Base-by-base conservation (phyloP, 30 jellyfish, hydroid and myxozoan genomes). In the Aurelia sp. region DNA sequence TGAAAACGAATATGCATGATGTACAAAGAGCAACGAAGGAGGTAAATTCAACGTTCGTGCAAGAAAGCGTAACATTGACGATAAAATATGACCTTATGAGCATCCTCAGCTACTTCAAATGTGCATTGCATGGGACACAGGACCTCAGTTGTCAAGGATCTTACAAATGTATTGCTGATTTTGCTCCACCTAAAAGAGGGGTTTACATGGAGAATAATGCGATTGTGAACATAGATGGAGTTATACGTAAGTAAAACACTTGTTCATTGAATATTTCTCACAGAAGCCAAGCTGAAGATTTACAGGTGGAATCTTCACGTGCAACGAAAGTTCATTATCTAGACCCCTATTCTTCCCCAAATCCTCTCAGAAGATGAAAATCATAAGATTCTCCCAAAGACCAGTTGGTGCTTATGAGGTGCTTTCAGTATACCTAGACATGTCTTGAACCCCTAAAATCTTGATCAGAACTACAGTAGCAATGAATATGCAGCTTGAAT, bases 131-230 rank as follows among this genome's bases (percentile, higher is more conserved):
- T 18, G 79, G 48, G 21, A 53, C 58, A 21, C 79, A 76, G 61
- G 61, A 62, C 48, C 79, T 78, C 27, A 30, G 64, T 41, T 78
- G 89, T 74, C 79, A 62, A 44, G 89, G 89, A 44, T 62, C 89
- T 19, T 78, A 78, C 71, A 78, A 78, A 52, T 78, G 89, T 66
- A 63, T 78, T 62, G 89, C 89, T 62, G 89, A 78, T 23, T 78
- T 78, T 30, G 23, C 40, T 8, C 89, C 89, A 4, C 89, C 89
- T n/a, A 78, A 78, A 27, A 62, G 27, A 33, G 89, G 89, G 11
- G 89, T 78, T 41, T 78, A 78, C 60, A 78, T 78, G 79, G 89
- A 78, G 48, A 78, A 78, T 62, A 74, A 53, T 21, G 89, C 89
- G 11, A 63, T 78, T 31, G 79, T 78, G 9, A 78, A 78, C 47